Evolutionary conservation across 92 coral and sea anemone genomes (phyloP).

Genomic region (Parazoanthus darwini): DNA sequence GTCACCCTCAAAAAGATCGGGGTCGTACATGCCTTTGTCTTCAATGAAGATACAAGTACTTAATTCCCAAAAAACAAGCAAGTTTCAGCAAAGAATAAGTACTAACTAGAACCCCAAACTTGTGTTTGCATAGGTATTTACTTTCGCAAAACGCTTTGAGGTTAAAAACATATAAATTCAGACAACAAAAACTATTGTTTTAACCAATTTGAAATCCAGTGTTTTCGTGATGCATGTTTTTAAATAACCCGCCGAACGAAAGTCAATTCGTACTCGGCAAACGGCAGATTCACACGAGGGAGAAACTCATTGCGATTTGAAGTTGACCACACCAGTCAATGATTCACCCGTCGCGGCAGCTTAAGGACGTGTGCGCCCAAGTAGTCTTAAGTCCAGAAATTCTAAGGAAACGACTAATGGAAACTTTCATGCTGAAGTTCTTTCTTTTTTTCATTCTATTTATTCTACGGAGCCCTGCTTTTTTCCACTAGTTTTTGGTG

Average conservation of each 20-base stretch:
- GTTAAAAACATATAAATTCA: too few relatives aligned
- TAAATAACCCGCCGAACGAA: background rate
- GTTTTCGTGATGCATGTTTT: too few relatives aligned
- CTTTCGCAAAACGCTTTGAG: too few relatives aligned
- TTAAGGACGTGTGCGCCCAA: too few relatives aligned
- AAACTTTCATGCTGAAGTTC: background rate
- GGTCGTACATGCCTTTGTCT: constrained; percentile 39
- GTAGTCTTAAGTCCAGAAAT: too few relatives aligned
- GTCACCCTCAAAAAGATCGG: constrained; percentile 39
- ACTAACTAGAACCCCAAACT: too few relatives aligned
- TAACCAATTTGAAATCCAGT: background rate
- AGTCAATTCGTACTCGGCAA: background rate
- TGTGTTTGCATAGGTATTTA: too few relatives aligned
- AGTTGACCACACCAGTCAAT: too few relatives aligned
- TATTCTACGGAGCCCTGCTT: background rate
- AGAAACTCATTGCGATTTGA: too few relatives aligned
- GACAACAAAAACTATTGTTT: background rate
- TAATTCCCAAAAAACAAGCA: too few relatives aligned
- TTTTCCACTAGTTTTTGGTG: background rate
- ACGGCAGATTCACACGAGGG: background rate
- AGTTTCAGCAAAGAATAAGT: background rate
- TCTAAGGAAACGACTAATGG: background rate
- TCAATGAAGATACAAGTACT: background rate
- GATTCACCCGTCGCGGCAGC: background rate
- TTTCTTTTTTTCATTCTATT: too few relatives aligned